phyloP scores from a whole-genome alignment of 2,797 vertebrate species.

The Peromyscus nudipes region DNA sequence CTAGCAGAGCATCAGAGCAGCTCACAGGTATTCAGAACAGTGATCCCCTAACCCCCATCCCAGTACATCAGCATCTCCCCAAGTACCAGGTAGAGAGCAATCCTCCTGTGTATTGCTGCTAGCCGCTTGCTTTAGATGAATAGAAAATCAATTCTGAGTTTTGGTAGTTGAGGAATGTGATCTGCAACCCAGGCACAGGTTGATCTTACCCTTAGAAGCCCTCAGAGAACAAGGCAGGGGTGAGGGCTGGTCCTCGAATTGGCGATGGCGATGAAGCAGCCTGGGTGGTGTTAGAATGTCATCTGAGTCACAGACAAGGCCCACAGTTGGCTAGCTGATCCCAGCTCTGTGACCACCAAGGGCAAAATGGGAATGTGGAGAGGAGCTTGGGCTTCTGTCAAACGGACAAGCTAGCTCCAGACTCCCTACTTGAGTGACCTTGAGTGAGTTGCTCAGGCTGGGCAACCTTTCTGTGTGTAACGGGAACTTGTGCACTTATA shows the following conservation, averaged over 20 bases:
- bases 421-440: neutral
- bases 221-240: fast-evolving
- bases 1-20: fast-evolving
- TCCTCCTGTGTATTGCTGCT: fast-evolving
- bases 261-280: neutral
- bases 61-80: neutral
- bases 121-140: fast-evolving
- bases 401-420: too few species aligned
- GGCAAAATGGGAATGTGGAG: fast-evolving
- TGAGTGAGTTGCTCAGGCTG: neutral
- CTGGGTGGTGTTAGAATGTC: fast-evolving
- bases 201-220: neutral
- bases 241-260: neutral
- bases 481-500: fast-evolving
- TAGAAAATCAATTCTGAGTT: neutral
- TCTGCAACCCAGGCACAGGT: neutral
- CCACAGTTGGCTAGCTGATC: neutral
- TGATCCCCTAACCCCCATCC: too few species aligned
- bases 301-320: neutral
- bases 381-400: neutral
- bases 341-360: neutral
- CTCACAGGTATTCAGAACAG: neutral
- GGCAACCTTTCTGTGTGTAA: neutral
- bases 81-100: fast-evolving
- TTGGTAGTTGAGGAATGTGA: neutral